Evolutionary conservation across 2,888 invertebrate species (phyloP), one percentile per base, ranked within the genome.

Genomic region (Diadromus collaris): DNA sequence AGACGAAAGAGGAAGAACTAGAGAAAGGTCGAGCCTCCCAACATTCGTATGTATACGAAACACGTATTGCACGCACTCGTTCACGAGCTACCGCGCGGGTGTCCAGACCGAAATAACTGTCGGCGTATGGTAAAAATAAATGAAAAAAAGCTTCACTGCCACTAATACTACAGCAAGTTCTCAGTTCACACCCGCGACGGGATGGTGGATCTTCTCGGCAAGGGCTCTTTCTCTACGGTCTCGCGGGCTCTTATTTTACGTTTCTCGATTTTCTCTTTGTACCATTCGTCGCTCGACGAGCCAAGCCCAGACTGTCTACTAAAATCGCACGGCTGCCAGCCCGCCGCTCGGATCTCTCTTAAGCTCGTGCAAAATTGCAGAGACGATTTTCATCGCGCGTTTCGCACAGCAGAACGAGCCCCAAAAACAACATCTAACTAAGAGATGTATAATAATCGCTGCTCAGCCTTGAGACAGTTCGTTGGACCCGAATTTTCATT

Each of bases 101-200:
- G 71, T 71, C 61, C 68, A 21, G 63, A 72, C 72, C 63, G 58
- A 78, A 78, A 78, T 78, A 78, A 73, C 72, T 64, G 60, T 48
- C 24, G 46, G 60, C 65, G 41, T 60, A 64, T 48, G 27, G 60
- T 60, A 21, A 67, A 73, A 65, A 46, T 32, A 34, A 34, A 54
- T 21, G 27, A 63, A 63, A 38, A 51, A 72, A 70, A 76, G 41
- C 56, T 41, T 58, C 46, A 73, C 58, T 21, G 64, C 32, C 65
- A 46, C 58, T 74, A 24, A 56, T 27, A 56, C 27, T 56, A 27
- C 29, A 27, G 16, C 63, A 29, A 72, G 38, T 72, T 77, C 38
- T 68, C 68, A 4, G 63, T 78, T 78, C 77, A 46, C 72, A 48
- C 63, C 64, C 38, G 72, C 63, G 29, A 72, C 68, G 63, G 72